A percentile compares a stretch with the other conserved stretches of the same genome.
These are phyloP conservation scores for Spermophilus dauricus DNA, from an alignment of 2,113 vertebrate genomes.

Conservation along the genomic window DNA sequence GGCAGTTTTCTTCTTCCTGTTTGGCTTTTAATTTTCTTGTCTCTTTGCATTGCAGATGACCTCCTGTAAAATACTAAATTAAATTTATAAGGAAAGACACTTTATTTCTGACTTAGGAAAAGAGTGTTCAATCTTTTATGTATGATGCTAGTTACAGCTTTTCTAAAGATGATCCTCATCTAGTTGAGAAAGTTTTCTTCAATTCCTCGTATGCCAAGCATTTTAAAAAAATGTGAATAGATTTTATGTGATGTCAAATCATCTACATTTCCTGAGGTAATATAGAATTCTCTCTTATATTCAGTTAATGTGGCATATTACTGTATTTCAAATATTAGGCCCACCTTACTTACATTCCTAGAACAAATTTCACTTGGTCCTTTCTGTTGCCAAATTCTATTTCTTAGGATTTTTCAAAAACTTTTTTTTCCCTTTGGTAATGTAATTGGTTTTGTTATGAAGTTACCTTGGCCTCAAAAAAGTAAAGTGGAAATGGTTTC, in stretches of 20 bases:
- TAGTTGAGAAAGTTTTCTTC: background rate
- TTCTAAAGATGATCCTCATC: background rate
- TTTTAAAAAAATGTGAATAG: background rate
- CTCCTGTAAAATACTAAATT: background rate
- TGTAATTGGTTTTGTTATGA: background rate
- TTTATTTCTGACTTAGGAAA: background rate
- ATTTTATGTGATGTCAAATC: background rate
- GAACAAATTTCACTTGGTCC: background rate
- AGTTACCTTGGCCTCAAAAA: background rate
- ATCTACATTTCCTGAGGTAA: background rate
- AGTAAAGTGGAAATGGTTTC: background rate
- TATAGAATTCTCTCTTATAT: background rate
- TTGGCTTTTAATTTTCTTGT: background rate
- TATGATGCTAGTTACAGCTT: background rate
- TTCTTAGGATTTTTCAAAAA: background rate
- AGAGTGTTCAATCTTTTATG: background rate
- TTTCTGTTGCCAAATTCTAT: background rate
- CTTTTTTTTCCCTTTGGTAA: background rate
- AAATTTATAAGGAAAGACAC: background rate
- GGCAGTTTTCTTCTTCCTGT: background rate
- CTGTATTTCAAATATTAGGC: background rate
- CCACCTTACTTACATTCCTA: background rate
- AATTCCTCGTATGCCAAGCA: background rate
- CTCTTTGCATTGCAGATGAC: too few relatives aligned
- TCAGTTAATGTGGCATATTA: background rate